phyloP scores from a whole-genome alignment of 1,140 invertebrate species.

The Proales similis region DNA sequence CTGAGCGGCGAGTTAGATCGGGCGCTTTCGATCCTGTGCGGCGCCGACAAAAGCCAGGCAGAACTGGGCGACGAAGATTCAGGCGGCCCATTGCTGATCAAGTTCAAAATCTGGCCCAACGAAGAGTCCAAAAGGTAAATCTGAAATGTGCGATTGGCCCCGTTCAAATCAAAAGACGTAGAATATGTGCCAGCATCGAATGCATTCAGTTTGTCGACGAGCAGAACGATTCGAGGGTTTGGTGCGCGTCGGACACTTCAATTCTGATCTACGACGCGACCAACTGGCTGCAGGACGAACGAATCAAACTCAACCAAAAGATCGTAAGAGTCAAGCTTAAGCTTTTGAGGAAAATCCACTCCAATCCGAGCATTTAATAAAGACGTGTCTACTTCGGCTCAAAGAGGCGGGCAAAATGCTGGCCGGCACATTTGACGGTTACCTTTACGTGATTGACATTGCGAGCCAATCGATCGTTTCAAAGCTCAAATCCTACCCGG shows the following conservation, averaged over 20 bases:
- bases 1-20: neutral
- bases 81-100: conserved; percentile 14
- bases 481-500: conserved; percentile 15
- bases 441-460: conserved; percentile 32
- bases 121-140: too few species aligned
- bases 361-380: neutral
- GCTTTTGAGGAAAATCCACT: neutral
- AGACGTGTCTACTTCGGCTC: conserved; percentile 18
- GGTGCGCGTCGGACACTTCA: conserved; percentile 19
- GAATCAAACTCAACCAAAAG: conserved; percentile 18
- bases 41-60: neutral
- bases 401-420: conserved; percentile 1
- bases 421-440: conserved; percentile 2
- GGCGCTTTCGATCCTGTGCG: neutral
- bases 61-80: conserved; percentile 2
- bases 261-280: conserved; percentile 35
- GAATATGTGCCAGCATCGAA: conserved; percentile 21
- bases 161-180: neutral
- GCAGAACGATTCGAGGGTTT: conserved; percentile 16
- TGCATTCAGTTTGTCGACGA: conserved; percentile 31
- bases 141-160: conserved; percentile 7
- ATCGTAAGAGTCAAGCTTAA: conserved; percentile 15
- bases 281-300: conserved; percentile 33
- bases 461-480: neutral
- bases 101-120: too few species aligned